These are phyloP conservation scores for Columba janthina DNA, from an alignment of 2,113 vertebrate genomes.

Conservation along the genomic window DNA sequence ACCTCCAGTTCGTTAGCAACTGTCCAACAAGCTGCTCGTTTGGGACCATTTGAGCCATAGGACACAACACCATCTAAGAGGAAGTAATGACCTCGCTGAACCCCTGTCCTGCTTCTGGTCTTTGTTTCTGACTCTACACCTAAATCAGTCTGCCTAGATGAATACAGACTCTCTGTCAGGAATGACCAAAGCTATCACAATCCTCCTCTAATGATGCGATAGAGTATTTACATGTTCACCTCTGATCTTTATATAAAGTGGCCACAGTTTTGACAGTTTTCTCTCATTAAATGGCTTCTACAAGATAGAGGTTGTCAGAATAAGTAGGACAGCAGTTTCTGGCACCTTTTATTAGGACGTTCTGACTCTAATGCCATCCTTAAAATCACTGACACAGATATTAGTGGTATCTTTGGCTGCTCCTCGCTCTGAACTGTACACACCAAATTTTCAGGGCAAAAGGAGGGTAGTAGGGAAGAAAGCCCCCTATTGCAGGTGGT, in stretches of 20 bases:
- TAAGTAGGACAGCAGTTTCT: conserved; percentile 29
- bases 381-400: not conserved
- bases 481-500: not conserved
- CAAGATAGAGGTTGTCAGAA: not conserved
- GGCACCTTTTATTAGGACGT: not conserved
- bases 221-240: conserved; percentile 3
- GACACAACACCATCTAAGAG: not conserved
- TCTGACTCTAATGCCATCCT: not conserved
- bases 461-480: not conserved
- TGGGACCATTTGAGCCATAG: not conserved
- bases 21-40: not conserved
- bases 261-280: not conserved
- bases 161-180: not conserved
- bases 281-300: conserved; percentile 19
- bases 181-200: not conserved
- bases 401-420: not conserved
- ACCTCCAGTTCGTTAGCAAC: not conserved
- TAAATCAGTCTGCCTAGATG: not conserved
- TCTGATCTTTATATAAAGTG: not conserved
- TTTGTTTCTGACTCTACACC: not conserved
- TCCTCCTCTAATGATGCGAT: not conserved
- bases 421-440: not conserved
- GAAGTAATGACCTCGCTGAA: not conserved
- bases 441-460: not conserved
- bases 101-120: not conserved